Conservation (phyloP, 1,140 invertebrate genomes). For the Dermatophagoides farinae region DNA sequence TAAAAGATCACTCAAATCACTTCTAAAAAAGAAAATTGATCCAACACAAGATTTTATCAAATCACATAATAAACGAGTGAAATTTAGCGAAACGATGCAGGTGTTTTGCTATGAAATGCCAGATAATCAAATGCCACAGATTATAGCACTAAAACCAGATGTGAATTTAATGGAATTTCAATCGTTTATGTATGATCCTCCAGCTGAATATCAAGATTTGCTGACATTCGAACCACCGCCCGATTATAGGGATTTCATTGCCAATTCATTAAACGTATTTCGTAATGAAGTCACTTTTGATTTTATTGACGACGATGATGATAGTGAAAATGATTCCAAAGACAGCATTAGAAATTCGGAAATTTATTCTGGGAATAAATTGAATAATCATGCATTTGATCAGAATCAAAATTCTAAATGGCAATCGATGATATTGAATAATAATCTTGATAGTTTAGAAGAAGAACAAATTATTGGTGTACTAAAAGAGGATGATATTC, state of each 20-base stretch:
- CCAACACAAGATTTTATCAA: not conserved
- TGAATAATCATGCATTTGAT: not conserved
- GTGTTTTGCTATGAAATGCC: constrained; percentile 17
- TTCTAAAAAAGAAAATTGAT: constrained; percentile 9
- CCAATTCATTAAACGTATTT: constrained; percentile 12
- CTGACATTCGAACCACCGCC: constrained; percentile 16
- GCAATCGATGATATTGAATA: constrained; percentile 14
- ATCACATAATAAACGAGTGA: constrained; percentile 12
- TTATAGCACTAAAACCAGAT: constrained; percentile 16
- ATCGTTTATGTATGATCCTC: constrained; percentile 17
- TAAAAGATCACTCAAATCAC: constrained; percentile 4
- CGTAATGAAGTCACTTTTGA: constrained; percentile 7
- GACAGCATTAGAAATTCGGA: not conserved
- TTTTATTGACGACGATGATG: constrained; percentile 13
- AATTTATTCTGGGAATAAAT: not conserved
- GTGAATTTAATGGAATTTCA: constrained; percentile 16
- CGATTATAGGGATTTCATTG: constrained; percentile 16
- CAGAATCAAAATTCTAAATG: constrained; percentile 9
- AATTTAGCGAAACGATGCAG: constrained; percentile 17
- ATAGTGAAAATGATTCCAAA: not conserved
- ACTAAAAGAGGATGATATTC: constrained; percentile 15
- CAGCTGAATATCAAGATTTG: constrained; percentile 17
- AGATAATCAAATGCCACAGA: constrained; percentile 15
- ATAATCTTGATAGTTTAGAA: constrained; percentile 11
- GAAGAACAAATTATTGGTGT: constrained; percentile 17